Evolutionary conservation across 1,140 invertebrate genomes (phyloP), one percentile per base, ranked within the genome.

Genomic region (Neodiprion lecontei): DNA sequence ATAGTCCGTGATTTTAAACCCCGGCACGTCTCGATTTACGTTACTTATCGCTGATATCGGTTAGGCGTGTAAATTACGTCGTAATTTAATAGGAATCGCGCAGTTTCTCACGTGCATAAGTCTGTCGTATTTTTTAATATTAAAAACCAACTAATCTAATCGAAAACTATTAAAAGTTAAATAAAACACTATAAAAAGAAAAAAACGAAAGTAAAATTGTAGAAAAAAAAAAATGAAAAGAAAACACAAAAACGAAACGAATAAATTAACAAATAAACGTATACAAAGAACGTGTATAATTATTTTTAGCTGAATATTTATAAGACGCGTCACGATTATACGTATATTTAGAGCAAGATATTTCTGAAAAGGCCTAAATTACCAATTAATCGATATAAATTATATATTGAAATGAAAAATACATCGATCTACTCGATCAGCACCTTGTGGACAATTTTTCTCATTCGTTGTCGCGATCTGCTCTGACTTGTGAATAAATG

Each of bases 231-330:
- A 61, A 17, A 61, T 17, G 9, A 61, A 61, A 61, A 14, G 53
- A 40, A 40, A 40, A 61, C 5, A 61, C 5, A 40, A 61, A 61
- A 61, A 61, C 11, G 53, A 61, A 61, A 17, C 1, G 53, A 61
- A 61, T 40, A 40, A 61, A 61, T 14, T 61, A 61, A 61, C 28
- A 61, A 14, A 12, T 61, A 61, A 61, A 61, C n/a, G n/a, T 61
- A 40, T 40, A 40, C 28, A 61, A 12, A 61, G n/a, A 61, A 7
- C n/a, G 53, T 61, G 53, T 61, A 61, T 61, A 61, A 61, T 61
- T 61, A 61, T 61, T 61, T 61, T 61, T 61, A 61, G 53, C 53
- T 61, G 53, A 61, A 61, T 61, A 61, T 61, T 8, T 61, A 61
- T 61, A 61, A 53, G 10, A 53, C 10, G n/a, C 17, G 17, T 21